Evolutionary conservation across 2,888 invertebrate species (phyloP).

Genomic region (Pyralis farinalis): DNA sequence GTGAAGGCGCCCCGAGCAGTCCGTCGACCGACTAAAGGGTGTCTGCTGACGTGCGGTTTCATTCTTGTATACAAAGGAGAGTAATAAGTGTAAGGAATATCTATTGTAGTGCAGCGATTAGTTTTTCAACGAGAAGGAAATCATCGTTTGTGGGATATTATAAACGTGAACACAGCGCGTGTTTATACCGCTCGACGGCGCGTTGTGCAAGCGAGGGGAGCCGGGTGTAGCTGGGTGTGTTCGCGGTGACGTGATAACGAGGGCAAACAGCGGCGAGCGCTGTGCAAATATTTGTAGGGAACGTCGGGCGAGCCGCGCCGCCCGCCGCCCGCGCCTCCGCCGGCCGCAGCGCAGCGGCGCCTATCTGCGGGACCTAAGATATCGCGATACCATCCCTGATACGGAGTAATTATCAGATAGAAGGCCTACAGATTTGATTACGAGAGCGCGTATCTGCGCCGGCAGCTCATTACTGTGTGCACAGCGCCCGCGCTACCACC

Average conservation of each 20-base stretch:
- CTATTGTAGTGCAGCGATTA: neutral
- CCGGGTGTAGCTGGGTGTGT: conserved; percentile 37
- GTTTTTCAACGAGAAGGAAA: neutral
- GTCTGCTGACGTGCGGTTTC: too few relatives aligned
- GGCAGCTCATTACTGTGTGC: conserved; percentile 46
- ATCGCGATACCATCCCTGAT: conserved; percentile 68
- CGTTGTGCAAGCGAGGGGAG: conserved; percentile 25
- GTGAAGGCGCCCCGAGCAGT: too few relatives aligned
- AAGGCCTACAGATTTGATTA: conserved; percentile 69
- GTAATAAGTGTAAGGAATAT: too few relatives aligned
- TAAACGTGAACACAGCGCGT: neutral
- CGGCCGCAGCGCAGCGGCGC: conserved; percentile 17
- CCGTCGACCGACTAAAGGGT: too few relatives aligned
- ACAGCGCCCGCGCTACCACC: conserved; percentile 30
- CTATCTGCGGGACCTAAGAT: conserved; percentile 52
- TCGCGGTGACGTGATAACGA: conserved; percentile 54
- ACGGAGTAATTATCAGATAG: conserved; percentile 73
- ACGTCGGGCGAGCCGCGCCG: conserved; percentile 30
- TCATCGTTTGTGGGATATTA: too few relatives aligned
- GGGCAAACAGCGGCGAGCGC: conserved; percentile 51
- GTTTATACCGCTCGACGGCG: neutral
- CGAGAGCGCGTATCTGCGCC: conserved; percentile 54
- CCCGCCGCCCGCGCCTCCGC: conserved; percentile 18
- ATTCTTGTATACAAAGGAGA: too few relatives aligned
- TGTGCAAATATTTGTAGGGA: conserved; percentile 61